Percentiles rank a stretch among this genome's conserved stretches.
Conservation (phyloP, 2,888 invertebrate species). For the Eupeodes luniger region DNA sequence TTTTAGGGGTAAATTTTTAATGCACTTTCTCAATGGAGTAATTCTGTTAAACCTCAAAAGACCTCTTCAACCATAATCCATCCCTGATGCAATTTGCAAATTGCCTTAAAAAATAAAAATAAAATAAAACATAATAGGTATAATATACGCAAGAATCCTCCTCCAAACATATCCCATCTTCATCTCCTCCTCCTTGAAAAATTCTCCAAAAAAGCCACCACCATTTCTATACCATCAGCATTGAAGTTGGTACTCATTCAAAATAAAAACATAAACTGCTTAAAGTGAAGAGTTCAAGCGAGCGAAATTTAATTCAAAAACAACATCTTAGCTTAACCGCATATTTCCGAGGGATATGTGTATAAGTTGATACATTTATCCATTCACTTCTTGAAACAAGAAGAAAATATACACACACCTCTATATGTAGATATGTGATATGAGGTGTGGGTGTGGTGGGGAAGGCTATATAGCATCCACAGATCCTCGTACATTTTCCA, state of each 20-base stretch:
- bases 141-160: constrained; percentile 28
- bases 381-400: neutral
- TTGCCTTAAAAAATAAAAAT: constrained; percentile 50
- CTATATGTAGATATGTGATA: neutral
- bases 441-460: neutral
- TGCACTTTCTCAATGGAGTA: constrained; percentile 35
- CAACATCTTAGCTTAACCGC: constrained; percentile 61
- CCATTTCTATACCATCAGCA: no score
- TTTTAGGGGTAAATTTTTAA: constrained; percentile 53
- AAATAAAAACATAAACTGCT: constrained; percentile 30
- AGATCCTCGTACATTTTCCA: neutral
- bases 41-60: constrained; percentile 25
- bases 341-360: constrained; percentile 13
- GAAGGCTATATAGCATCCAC: neutral
- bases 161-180: neutral
- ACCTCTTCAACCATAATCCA: constrained; percentile 27
- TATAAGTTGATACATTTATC: constrained; percentile 10
- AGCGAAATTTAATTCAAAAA: constrained; percentile 65
- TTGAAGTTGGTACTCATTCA: neutral
- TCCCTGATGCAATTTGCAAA: constrained; percentile 72
- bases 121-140: constrained; percentile 8
- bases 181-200: neutral
- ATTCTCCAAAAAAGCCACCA: neutral
- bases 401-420: neutral
- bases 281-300: constrained; percentile 61